These are phyloP conservation scores for Phalera bucephala DNA, from an alignment of 2,888 invertebrate species.

Conservation along the genomic window DNA sequence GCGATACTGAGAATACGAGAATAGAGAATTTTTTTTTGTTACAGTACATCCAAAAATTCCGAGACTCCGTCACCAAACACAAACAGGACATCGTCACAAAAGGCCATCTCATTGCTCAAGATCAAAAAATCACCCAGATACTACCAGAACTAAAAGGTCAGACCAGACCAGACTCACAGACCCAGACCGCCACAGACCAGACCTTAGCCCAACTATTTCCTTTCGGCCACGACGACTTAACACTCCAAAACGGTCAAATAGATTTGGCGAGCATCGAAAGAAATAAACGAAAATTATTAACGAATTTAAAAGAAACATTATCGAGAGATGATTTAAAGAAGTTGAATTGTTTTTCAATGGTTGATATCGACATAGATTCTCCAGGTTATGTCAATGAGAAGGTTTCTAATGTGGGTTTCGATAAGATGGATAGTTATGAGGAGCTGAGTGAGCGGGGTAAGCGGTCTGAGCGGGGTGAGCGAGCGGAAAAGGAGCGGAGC, in stretches of 20 bases:
- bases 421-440: conserved; percentile 53
- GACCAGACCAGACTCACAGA: conserved; percentile 13
- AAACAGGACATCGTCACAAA: conserved; percentile 52
- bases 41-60: conserved; percentile 67
- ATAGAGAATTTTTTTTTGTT: conserved; percentile 25
- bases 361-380: conserved; percentile 66
- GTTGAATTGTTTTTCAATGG: conserved; percentile 74
- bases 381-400: conserved; percentile 61
- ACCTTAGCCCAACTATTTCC: conserved; percentile 55
- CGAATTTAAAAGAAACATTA: conserved; percentile 44
- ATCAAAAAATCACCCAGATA: conserved; percentile 44
- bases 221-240: conserved; percentile 38
- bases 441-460: conserved; percentile 16
- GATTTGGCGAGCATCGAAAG: conserved; percentile 63
- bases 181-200: conserved; percentile 12
- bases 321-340: conserved; percentile 49
- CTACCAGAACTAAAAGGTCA: conserved; percentile 45
- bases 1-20: too few species aligned
- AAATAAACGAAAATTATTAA: conserved; percentile 60
- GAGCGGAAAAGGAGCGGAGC: conserved; percentile 33
- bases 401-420: conserved; percentile 62
- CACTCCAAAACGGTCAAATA: conserved; percentile 47
- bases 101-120: conserved; percentile 47
- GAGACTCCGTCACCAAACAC: conserved; percentile 51
- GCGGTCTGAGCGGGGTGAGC: conserved; percentile 40